These are phyloP conservation scores for Calliphora vicina DNA, from an alignment of 1,140 invertebrate species.

Conservation along the genomic window DNA sequence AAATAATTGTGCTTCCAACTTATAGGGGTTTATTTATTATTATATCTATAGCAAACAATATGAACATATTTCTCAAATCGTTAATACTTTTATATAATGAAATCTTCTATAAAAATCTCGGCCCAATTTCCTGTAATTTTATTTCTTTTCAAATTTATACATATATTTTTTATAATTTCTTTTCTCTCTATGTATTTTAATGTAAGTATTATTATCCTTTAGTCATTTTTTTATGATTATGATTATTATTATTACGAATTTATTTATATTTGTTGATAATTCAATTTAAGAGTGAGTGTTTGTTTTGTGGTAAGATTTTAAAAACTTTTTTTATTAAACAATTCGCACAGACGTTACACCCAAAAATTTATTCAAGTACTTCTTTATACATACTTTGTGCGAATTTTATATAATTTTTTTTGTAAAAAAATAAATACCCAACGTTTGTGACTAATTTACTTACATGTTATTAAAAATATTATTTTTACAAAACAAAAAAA, in stretches of 20 bases:
- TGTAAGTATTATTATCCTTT: neutral
- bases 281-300: neutral
- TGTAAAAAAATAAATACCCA: neutral
- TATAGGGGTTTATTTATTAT: neutral
- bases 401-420: neutral
- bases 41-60: too few relatives aligned
- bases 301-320: neutral
- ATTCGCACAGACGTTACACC: constrained; percentile 59
- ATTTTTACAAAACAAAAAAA: neutral
- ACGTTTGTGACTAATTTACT: constrained; percentile 25
- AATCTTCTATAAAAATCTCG: constrained; percentile 47
- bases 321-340: neutral
- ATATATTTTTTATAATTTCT: constrained; percentile 37
- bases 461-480: constrained; percentile 3
- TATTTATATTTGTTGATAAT: constrained; percentile 37
- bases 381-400: neutral
- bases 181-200: neutral
- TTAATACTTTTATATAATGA: neutral
- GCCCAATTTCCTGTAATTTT: constrained; percentile 63
- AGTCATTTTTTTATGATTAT: neutral
- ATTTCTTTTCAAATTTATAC: constrained; percentile 44
- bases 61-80: neutral
- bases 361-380: constrained; percentile 43
- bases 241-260: too few relatives aligned
- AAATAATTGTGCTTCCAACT: constrained; percentile 60